Conservation (phyloP, 2,888 invertebrate genomes). For the Pachydiplax longipennis region DNA sequence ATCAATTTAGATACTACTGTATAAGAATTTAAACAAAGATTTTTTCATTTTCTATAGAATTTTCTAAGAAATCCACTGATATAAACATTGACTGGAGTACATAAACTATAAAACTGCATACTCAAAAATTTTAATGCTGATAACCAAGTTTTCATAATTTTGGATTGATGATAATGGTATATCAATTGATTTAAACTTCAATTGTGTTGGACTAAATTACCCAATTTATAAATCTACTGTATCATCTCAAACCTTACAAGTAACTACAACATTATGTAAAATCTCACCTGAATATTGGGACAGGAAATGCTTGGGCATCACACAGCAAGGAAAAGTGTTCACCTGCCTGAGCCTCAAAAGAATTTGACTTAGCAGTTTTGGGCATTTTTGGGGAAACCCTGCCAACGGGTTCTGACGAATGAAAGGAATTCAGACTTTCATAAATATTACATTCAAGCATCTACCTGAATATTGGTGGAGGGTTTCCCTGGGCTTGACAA, state of each 20-base stretch:
- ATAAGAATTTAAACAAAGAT: too few relatives aligned
- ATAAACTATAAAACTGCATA: too few relatives aligned
- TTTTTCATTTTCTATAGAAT: too few relatives aligned
- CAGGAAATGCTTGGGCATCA: slow-evolving; percentile 75
- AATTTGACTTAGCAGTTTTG: slow-evolving; percentile 55
- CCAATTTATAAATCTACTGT: too few relatives aligned
- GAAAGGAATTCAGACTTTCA: background rate
- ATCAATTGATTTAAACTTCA: too few relatives aligned
- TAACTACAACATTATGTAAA: background rate
- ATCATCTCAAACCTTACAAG: background rate
- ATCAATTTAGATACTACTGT: too few relatives aligned
- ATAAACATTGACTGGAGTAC: too few relatives aligned
- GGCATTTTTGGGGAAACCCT: slow-evolving; percentile 59
- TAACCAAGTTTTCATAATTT: background rate
- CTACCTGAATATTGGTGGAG: slow-evolving; percentile 62
- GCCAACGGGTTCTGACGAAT: slow-evolving; percentile 56
- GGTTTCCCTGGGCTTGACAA: slow-evolving; percentile 81
- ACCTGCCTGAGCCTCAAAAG: slow-evolving; percentile 47
- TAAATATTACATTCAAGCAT: background rate
- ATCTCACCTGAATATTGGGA: slow-evolving; percentile 61
- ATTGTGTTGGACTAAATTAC: too few relatives aligned
- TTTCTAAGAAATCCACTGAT: too few relatives aligned
- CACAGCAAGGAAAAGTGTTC: slow-evolving; percentile 69
- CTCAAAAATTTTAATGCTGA: background rate
- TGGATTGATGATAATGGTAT: background rate